phyloP scores from a whole-genome alignment of 2,797 vertebrate genomes.

The Erpetoichthys calabaricus region DNA sequence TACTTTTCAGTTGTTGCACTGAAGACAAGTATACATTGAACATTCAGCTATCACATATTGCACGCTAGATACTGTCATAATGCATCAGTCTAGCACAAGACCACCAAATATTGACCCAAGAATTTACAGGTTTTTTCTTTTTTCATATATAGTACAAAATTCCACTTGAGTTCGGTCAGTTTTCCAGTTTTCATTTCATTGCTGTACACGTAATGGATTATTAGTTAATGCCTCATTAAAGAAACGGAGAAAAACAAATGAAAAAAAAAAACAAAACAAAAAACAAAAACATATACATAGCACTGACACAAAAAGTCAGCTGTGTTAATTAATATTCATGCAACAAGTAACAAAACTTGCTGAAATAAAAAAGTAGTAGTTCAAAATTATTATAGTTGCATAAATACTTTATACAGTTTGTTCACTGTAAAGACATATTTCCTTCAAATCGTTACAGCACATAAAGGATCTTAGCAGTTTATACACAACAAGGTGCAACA shows the following conservation, averaged over 20 bases:
- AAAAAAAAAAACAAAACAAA: slow-evolving; percentile 27
- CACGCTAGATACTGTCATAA: slow-evolving; percentile 81
- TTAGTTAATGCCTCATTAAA: slow-evolving; percentile 46
- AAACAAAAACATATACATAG: slow-evolving; percentile 81
- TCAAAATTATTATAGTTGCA: slow-evolving; percentile 90
- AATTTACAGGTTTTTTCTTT: slow-evolving; percentile 37
- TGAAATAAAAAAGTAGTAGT: slow-evolving; percentile 86
- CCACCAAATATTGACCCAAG: slow-evolving; percentile 67
- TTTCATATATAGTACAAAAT: slow-evolving; percentile 79
- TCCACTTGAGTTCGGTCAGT: slow-evolving; percentile 63
- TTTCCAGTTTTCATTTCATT: slow-evolving; percentile 60
- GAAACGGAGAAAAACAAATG: slow-evolving; percentile 1
- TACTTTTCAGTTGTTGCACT: slow-evolving; percentile 64
- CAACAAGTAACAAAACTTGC: slow-evolving; percentile 98
- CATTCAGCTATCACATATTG: slow-evolving; percentile 96
- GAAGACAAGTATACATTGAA: slow-evolving; percentile 96
- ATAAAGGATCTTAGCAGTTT: slow-evolving; percentile 67
- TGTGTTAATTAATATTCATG: slow-evolving; percentile 85
- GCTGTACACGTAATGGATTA: slow-evolving; percentile 72
- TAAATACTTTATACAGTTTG: slow-evolving; percentile 98
- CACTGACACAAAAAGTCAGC: slow-evolving; percentile 99
- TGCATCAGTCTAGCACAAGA: slow-evolving; percentile 80
- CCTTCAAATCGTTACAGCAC: slow-evolving; percentile 67
- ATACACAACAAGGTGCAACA: slow-evolving; percentile 77
- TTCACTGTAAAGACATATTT: slow-evolving; percentile 66